Conservation (phyloP, 2,888 invertebrate species). For the Caenorhabditis parvicauda region DNA sequence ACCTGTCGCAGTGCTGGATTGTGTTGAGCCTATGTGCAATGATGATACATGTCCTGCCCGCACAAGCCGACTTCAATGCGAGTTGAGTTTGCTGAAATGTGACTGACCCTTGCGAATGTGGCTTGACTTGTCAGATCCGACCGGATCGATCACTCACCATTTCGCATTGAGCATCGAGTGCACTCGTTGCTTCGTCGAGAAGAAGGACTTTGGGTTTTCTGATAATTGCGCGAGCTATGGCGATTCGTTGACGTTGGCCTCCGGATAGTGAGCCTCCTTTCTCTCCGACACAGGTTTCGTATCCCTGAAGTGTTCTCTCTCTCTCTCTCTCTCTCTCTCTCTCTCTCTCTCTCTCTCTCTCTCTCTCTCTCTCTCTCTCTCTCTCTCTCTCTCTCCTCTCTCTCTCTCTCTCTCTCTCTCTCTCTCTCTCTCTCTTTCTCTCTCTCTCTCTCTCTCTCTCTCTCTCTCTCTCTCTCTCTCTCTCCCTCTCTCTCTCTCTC, state of each 20-base stretch:
- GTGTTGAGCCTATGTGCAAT: constrained; percentile 48
- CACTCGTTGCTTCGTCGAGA: constrained; percentile 30
- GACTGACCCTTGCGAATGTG: too few species aligned
- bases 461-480: too few species aligned
- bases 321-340: too few species aligned
- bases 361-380: too few species aligned
- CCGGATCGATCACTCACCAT: background rate
- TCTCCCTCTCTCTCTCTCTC: too few species aligned
- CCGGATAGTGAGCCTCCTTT: constrained; percentile 18
- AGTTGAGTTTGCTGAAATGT: constrained; percentile 33
- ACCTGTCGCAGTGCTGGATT: constrained; percentile 36
- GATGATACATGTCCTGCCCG: constrained; percentile 38
- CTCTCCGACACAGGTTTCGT: constrained; percentile 23
- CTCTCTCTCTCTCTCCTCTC: too few species aligned
- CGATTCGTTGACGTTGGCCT: constrained; percentile 29
- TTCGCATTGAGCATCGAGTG: constrained; percentile 22
- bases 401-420: too few species aligned
- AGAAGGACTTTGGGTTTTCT: constrained; percentile 23
- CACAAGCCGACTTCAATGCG: constrained; percentile 31
- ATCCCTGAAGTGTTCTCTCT: constrained; percentile 5
- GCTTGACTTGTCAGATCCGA: background rate
- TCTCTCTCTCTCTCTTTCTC: too few species aligned
- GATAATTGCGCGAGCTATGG: constrained; percentile 27
- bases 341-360: too few species aligned
- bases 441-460: too few species aligned